Conservation (phyloP, 2,888 invertebrate species). For the Drosophila niveifrons region DNA sequence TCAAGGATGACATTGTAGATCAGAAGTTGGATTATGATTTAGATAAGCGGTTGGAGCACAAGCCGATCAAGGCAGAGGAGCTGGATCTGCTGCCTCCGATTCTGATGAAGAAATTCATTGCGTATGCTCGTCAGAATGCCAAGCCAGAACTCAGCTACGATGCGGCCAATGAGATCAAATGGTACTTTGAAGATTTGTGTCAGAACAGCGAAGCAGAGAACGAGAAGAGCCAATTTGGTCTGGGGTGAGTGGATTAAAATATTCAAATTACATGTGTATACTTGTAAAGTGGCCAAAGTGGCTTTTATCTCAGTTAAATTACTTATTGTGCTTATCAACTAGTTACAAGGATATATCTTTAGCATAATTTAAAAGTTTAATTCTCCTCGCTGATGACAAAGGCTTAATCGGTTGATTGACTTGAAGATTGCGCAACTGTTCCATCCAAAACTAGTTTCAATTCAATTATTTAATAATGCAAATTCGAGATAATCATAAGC, state of each 20-base stretch:
- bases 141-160: slow-evolving; percentile 91
- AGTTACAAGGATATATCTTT: slow-evolving; percentile 11
- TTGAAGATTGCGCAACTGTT: too few relatives aligned
- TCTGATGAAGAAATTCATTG: slow-evolving; percentile 95
- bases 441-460: neutral
- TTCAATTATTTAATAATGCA: neutral
- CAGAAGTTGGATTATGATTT: slow-evolving; percentile 84
- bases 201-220: slow-evolving; percentile 77
- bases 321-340: slow-evolving; percentile 34
- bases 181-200: slow-evolving; percentile 93
- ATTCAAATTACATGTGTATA: neutral
- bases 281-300: neutral
- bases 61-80: slow-evolving; percentile 86
- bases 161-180: slow-evolving; percentile 90
- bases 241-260: slow-evolving; percentile 82
- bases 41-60: slow-evolving; percentile 65
- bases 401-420: slow-evolving; percentile 11
- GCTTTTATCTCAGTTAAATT: slow-evolving; percentile 35
- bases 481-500: neutral
- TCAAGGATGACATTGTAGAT: slow-evolving; percentile 65
- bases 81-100: slow-evolving; percentile 91
- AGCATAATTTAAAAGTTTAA: slow-evolving; percentile 27
- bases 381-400: slow-evolving; percentile 2
- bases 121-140: slow-evolving; percentile 95
- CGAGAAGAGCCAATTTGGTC: slow-evolving; percentile 93